Evolutionary conservation across 2,888 invertebrate genomes (phyloP), one percentile per base, ranked within the genome.

Genomic region (Caradrina kadenii): DNA sequence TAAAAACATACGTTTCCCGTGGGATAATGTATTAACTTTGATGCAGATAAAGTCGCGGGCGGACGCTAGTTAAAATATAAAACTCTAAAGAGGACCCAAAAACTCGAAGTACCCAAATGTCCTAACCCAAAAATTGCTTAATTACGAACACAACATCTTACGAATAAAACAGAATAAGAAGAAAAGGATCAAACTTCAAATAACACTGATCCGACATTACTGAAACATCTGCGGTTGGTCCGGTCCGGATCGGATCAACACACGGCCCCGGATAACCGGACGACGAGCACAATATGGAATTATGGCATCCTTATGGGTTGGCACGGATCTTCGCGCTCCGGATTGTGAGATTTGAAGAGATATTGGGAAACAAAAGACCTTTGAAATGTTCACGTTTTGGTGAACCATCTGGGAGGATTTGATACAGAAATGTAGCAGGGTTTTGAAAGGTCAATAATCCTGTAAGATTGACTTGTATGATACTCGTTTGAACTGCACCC

Each of bases 201-300:
- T 15, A 68, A 60, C 17, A 45, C 42, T 62, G 19, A 62, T 68
- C 35, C 56, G 11, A 50, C 22, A 54, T 76, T 45, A 76, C 15
- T 4, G 22, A 45, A 55, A 67, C 60, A 67, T 60, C 67, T 75
- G 50, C 45, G 45, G 45, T 60, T 39, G 22, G 21, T 50, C n/a
- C 50, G 58, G 13, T 0, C 19, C 48, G 68, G 68, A 58, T 68
- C 54, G 22, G 67, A 76, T 73, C 61, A 56, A 52, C 50, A 61
- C 52, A 55, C 31, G 42, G 53, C 1, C 49, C 54, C 49, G 31
- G 53, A 76, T 53, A 73, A 22, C 58, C 13, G 56, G 31, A 49
- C 54, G 42, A 53, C 21, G 21, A 39, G 26, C 15, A 49, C n/a
- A 22, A 54, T 50, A 31, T 50, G 52, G 56, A 60, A 60, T 26